Conservation (phyloP, 2,888 invertebrate species). For the Acrobasis consociella region DNA sequence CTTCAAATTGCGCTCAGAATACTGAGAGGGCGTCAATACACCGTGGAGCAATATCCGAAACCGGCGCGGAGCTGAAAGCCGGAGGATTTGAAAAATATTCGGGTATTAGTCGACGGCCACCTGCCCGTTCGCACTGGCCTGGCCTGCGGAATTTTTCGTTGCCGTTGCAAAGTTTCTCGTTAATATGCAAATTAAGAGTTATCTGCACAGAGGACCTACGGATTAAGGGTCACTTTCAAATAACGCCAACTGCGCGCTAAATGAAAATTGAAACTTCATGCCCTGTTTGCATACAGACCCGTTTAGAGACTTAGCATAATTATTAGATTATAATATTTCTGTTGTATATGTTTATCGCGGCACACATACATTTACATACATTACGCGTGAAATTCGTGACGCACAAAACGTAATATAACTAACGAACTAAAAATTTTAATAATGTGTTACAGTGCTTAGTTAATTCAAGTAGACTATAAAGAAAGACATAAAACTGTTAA, state of each 20-base stretch:
- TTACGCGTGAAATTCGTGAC: conserved; percentile 54
- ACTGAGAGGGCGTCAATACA: conserved; percentile 39
- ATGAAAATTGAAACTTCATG: conserved; percentile 66
- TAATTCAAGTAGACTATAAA: conserved; percentile 64
- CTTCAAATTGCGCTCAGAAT: conserved; percentile 2
- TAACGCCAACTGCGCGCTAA: conserved; percentile 56
- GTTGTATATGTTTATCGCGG: conserved; percentile 56
- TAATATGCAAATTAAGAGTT: conserved; percentile 80
- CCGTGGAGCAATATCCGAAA: conserved; percentile 35
- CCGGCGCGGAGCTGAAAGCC: conserved; percentile 35
- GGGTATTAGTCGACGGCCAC: conserved; percentile 60
- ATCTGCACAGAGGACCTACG: conserved; percentile 66
- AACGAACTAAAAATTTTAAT: conserved; percentile 59
- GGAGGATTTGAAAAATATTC: conserved; percentile 61
- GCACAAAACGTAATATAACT: conserved; percentile 51
- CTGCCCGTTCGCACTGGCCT: conserved; percentile 72
- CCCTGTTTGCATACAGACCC: conserved; percentile 61
- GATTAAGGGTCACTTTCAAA: conserved; percentile 69
- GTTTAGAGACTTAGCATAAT: conserved; percentile 72
- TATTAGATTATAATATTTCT: conserved; percentile 58
- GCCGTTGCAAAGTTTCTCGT: conserved; percentile 78
- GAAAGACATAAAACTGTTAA: conserved; percentile 61
- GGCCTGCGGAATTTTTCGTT: conserved; percentile 71
- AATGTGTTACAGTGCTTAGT: conserved; percentile 60
- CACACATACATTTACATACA: conserved; percentile 60